Conservation (phyloP, 2,113 vertebrate species). For the Cathartes aura region DNA sequence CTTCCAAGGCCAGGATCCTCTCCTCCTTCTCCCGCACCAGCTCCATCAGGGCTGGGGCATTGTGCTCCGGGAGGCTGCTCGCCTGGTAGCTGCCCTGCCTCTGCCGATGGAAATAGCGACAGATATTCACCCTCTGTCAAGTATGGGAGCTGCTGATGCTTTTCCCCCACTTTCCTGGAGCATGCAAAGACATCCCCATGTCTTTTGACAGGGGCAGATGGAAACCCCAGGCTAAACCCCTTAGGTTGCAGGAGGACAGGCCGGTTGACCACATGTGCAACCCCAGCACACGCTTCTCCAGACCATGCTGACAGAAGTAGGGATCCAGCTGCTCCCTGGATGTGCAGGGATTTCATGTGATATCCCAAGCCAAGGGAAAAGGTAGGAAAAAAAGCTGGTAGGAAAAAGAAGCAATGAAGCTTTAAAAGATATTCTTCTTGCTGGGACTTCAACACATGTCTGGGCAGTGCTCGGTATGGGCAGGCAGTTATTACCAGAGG, state of each 20-base stretch:
- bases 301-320: not conserved
- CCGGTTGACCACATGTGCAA: not conserved
- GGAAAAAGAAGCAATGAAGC: not conserved
- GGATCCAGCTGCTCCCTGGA: not conserved
- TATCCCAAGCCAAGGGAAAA: not conserved
- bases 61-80: slow-evolving; percentile 71
- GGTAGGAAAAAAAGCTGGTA: not conserved
- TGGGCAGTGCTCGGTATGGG: not conserved
- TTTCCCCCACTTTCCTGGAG: not conserved
- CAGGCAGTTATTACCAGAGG: not conserved
- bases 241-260: not conserved
- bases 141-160: not conserved
- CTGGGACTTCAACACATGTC: not conserved
- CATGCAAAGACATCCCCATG: not conserved
- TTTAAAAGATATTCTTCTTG: not conserved
- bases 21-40: slow-evolving; percentile 87
- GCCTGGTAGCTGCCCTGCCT: slow-evolving; percentile 77
- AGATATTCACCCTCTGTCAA: not conserved
- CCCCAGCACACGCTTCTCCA: not conserved
- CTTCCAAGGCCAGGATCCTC: slow-evolving; percentile 85
- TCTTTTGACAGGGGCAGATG: not conserved
- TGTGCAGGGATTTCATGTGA: not conserved
- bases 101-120: slow-evolving; percentile 50
- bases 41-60: slow-evolving; percentile 83
- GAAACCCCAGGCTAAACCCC: not conserved